A percentile compares a stretch with the other conserved stretches of the same genome.
Evolutionary conservation across 2,113 vertebrate genomes (phyloP).

Genomic region (Pipa parva): DNA sequence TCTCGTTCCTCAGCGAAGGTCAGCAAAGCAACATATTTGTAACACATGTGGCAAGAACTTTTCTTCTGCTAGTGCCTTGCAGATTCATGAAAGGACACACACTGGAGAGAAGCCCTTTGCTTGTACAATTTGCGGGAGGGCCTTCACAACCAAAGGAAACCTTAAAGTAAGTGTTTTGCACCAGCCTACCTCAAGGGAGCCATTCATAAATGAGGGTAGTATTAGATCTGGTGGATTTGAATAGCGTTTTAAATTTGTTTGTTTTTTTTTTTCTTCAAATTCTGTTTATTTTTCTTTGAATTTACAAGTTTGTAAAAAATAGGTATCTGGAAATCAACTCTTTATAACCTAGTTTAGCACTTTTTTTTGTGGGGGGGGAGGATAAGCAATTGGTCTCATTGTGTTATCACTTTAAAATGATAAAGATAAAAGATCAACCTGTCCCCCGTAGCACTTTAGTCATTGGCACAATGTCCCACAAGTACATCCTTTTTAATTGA

Average conservation of each 20-base stretch:
- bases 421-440: neutral
- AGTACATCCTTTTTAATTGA: too few relatives aligned
- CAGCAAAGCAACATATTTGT: conserved; percentile 87
- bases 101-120: conserved; percentile 95
- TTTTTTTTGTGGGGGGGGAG: neutral
- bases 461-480: too few relatives aligned
- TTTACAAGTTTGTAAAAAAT: too few relatives aligned
- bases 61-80: conserved; percentile 91
- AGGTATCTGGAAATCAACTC: too few relatives aligned
- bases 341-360: neutral
- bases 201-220: too few relatives aligned
- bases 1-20: conserved; percentile 69
- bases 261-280: too few relatives aligned
- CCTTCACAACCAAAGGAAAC: conserved; percentile 96
- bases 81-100: conserved; percentile 95
- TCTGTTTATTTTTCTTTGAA: too few relatives aligned
- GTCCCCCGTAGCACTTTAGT: too few relatives aligned
- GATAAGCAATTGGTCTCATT: neutral
- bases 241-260: too few relatives aligned
- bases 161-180: conserved; percentile 76
- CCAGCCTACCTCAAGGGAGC: too few relatives aligned
- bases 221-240: too few relatives aligned
- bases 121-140: conserved; percentile 88
- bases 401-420: neutral
- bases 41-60: conserved; percentile 88